Percentiles rank a stretch among this genome's conserved stretches.
phyloP scores from a whole-genome alignment of 2,113 vertebrate species.

The Rhea pennata region DNA sequence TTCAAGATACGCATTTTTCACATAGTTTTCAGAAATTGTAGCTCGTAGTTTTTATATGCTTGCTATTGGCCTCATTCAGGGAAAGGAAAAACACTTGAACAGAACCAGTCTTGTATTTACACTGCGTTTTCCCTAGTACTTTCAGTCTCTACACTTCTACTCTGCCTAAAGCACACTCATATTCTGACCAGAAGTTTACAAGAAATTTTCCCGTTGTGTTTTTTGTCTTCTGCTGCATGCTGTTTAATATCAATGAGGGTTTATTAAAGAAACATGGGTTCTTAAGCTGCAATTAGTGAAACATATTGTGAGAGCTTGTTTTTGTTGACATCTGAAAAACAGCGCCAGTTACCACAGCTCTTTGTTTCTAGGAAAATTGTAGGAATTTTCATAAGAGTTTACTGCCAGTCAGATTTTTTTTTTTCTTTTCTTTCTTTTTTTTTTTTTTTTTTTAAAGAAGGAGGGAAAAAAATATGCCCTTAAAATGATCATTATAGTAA shows the following conservation, averaged over 20 bases:
- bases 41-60: rapidly evolving
- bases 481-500: not conserved
- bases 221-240: not conserved
- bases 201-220: not conserved
- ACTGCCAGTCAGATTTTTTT: not conserved
- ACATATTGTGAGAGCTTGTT: not conserved
- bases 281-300: not conserved
- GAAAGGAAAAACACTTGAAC: not conserved
- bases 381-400: not conserved
- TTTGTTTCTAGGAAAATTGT: not conserved
- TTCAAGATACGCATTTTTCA: not conserved
- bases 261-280: not conserved
- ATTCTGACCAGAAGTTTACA: not conserved
- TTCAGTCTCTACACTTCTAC: not conserved
- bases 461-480: too few species aligned
- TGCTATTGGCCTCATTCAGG: not conserved
- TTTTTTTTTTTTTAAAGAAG: not conserved
- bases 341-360: not conserved
- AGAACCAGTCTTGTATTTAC: not conserved
- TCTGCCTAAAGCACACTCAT: not conserved
- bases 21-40: not conserved
- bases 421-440: too few species aligned
- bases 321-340: not conserved
- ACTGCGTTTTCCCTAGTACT: not conserved
- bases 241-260: not conserved